These are phyloP conservation scores for Thamnophis sirtalis DNA, from an alignment of 2,113 vertebrate species.

Conservation along the genomic window DNA sequence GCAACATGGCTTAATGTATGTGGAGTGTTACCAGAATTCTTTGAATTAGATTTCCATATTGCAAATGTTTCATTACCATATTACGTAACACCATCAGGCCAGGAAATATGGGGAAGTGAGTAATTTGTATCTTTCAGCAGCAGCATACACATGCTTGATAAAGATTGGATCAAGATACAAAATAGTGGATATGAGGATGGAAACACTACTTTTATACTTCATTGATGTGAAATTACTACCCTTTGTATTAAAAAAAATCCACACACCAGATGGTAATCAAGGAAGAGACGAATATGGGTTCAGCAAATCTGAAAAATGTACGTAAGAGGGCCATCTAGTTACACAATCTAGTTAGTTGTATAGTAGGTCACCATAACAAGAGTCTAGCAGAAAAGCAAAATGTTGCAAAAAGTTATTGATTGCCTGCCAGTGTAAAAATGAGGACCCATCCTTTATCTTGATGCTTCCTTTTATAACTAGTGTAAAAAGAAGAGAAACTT, in stretches of 20 bases:
- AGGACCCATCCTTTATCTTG: constrained; percentile 21
- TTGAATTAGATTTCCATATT: background rate
- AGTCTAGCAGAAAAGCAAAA: constrained; percentile 35
- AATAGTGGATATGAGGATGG: background rate
- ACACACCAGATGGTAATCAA: background rate
- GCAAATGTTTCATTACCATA: background rate
- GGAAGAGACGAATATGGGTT: background rate
- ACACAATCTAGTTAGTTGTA: background rate
- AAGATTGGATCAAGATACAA: background rate
- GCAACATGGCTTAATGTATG: background rate
- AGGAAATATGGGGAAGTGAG: background rate
- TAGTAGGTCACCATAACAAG: constrained; percentile 18
- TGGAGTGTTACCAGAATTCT: background rate
- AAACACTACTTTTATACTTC: background rate
- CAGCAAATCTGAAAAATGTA: constrained; percentile 36
- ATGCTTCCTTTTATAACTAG: constrained; percentile 11
- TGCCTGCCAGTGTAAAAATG: accelerated
- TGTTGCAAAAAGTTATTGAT: constrained; percentile 24
- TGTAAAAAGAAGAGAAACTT: constrained; percentile 24
- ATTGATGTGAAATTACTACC: background rate
- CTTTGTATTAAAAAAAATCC: background rate
- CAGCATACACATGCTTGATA: background rate
- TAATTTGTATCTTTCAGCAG: background rate
- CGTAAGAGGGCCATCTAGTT: constrained; percentile 6
- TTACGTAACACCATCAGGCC: background rate